Evolutionary conservation across 1,140 invertebrate genomes (phyloP).

Genomic region (Nasonia giraulti): DNA sequence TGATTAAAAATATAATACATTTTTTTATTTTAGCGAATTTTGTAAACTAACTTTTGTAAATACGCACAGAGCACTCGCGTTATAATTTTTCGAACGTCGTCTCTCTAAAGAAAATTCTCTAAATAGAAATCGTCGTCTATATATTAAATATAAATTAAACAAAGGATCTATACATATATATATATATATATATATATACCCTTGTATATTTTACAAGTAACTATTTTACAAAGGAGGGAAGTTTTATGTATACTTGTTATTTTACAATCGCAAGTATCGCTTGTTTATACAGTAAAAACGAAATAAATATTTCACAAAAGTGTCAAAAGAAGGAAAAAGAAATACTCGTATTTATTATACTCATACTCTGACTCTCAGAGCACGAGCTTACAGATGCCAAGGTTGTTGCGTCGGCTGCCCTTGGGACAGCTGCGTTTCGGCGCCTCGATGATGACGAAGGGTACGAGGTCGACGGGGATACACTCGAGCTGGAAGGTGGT

Average conservation of each 20-base stretch:
- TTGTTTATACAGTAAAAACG: slow-evolving; percentile 28
- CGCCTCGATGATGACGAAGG: slow-evolving; percentile 58
- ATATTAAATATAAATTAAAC: not conserved
- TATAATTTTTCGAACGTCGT: slow-evolving; percentile 13
- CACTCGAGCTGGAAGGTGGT: slow-evolving; percentile 65
- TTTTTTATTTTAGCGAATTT: slow-evolving; percentile 45
- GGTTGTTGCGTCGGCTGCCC: slow-evolving; percentile 62
- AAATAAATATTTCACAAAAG: slow-evolving; percentile 22
- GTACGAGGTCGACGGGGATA: slow-evolving; percentile 42
- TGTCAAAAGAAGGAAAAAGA: not conserved
- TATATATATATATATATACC: slow-evolving; percentile 30
- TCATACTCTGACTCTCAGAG: not conserved
- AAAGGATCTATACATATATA: not conserved
- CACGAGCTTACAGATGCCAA: slow-evolving; percentile 59
- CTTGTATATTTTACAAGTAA: slow-evolving; percentile 31
- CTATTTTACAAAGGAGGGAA: slow-evolving; percentile 36
- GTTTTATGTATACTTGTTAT: slow-evolving; percentile 10
- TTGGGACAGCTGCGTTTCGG: slow-evolving; percentile 59
- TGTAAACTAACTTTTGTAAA: slow-evolving; percentile 53
- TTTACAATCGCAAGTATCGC: slow-evolving; percentile 26
- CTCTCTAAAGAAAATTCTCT: slow-evolving; percentile 5
- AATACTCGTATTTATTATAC: not conserved
- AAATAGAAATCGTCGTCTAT: not conserved
- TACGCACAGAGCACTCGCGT: slow-evolving; percentile 23
- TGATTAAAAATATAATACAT: not conserved